Evolutionary conservation across 2,797 vertebrate genomes (phyloP).

Genomic region (Rhincodon typus): DNA sequence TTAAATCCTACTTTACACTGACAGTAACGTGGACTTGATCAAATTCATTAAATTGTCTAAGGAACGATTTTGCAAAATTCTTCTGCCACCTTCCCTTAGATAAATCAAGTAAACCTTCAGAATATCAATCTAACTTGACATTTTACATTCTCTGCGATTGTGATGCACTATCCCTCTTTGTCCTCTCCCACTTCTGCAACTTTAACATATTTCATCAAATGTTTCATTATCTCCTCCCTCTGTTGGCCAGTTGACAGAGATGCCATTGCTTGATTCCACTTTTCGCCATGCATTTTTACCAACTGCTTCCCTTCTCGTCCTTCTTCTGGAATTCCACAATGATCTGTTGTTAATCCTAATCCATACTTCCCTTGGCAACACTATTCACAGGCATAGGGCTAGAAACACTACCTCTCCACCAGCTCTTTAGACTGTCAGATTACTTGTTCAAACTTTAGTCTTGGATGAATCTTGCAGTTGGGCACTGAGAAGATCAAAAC

Average conservation of each 20-base stretch:
- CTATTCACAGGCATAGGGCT: not conserved
- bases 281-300: not conserved
- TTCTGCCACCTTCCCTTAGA: not conserved
- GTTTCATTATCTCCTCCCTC: not conserved
- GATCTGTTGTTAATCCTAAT: too few species aligned
- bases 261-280: not conserved
- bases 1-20: not conserved
- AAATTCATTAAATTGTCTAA: not conserved
- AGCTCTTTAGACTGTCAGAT: not conserved
- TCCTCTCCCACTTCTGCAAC: not conserved
- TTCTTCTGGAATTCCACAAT: not conserved
- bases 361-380: not conserved
- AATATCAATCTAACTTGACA: not conserved
- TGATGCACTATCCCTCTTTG: not conserved
- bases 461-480: not conserved
- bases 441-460: not conserved
- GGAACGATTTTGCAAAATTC: not conserved
- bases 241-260: not conserved
- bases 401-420: too few species aligned
- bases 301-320: not conserved
- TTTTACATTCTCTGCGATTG: not conserved
- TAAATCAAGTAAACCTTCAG: not conserved
- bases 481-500: too few species aligned
- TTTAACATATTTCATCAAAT: not conserved
- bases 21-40: not conserved